Percentiles rank a stretch among this genome's conserved stretches.
Evolutionary conservation across 2,888 invertebrate species (phyloP).

Genomic region (Ferrisia virgata): DNA sequence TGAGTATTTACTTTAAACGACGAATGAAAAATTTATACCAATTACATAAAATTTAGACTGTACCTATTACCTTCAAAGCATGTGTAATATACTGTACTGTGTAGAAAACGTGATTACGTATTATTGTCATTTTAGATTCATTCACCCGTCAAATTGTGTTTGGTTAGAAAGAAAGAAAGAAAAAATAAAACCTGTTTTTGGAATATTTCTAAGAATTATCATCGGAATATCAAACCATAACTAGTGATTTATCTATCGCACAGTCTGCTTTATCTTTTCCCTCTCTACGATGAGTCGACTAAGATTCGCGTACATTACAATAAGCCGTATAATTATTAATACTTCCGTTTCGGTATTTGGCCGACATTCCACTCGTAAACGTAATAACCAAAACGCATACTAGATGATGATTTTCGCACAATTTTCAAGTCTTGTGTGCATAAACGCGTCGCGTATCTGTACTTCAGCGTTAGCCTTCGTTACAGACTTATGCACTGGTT

Average conservation of each 20-base stretch:
- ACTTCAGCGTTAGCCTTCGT: too few relatives aligned
- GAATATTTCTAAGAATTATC: slow-evolving; percentile 26
- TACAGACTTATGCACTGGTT: too few relatives aligned
- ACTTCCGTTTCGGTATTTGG: slow-evolving; percentile 15
- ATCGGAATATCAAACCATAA: slow-evolving; percentile 16
- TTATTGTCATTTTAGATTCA: slow-evolving; percentile 20
- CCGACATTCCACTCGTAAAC: slow-evolving; percentile 1
- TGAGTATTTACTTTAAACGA: too few relatives aligned
- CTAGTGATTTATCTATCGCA: slow-evolving; percentile 24
- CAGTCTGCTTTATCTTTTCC: neutral
- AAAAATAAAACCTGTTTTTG: neutral
- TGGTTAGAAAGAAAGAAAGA: neutral
- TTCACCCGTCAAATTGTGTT: slow-evolving; percentile 26
- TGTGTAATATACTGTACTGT: neutral
- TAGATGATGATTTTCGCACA: neutral
- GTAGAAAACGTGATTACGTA: slow-evolving; percentile 1
- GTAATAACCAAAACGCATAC: neutral
- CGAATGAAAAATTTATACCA: neutral
- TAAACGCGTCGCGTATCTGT: neutral
- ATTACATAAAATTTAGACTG: neutral
- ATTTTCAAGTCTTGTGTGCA: neutral
- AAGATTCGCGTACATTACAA: slow-evolving; percentile 7
- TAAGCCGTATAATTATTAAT: slow-evolving; percentile 14
- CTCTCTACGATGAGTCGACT: neutral
- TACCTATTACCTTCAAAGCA: too few relatives aligned